Percentiles rank a stretch among this genome's conserved stretches.
phyloP scores from a whole-genome alignment of 1,140 invertebrate genomes.

The Temnothorax longispinosus region DNA sequence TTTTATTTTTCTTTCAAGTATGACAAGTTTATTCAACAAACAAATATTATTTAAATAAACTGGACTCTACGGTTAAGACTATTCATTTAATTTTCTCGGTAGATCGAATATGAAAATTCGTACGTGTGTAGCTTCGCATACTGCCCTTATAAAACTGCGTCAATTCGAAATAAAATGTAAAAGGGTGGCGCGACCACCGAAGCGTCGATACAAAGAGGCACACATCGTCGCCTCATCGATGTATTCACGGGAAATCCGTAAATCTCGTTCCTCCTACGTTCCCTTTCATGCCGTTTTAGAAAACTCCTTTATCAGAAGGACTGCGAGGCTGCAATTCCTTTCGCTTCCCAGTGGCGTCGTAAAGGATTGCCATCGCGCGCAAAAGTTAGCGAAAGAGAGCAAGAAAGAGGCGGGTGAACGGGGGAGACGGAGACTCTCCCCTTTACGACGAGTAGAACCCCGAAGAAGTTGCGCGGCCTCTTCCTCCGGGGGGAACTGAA shows the following conservation, averaged over 20 bases:
- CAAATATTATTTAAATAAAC: neutral
- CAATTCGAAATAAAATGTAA: constrained; percentile 26
- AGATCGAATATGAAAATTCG: neutral
- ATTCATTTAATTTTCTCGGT: neutral
- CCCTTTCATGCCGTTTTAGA: constrained; percentile 44
- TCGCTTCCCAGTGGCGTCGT: constrained; percentile 72
- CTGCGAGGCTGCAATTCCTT: constrained; percentile 66
- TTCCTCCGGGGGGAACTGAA: constrained; percentile 77
- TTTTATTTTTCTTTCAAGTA: neutral
- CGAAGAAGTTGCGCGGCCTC: constrained; percentile 78
- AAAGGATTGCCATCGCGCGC: constrained; percentile 70
- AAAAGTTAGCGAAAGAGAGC: constrained; percentile 67
- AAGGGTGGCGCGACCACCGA: neutral
- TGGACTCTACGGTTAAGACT: neutral
- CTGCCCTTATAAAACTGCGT: neutral
- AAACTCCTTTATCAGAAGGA: constrained; percentile 72
- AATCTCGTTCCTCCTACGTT: constrained; percentile 43
- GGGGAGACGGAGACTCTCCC: constrained; percentile 39
- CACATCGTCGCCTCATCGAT: constrained; percentile 47
- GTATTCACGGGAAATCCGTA: constrained; percentile 52
- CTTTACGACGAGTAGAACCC: constrained; percentile 65
- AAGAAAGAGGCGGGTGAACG: constrained; percentile 30
- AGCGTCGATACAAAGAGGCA: constrained; percentile 45
- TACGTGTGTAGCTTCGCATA: neutral
- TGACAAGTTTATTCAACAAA: neutral